Percentiles rank a stretch among this genome's conserved stretches.
These are phyloP conservation scores for Ennomos erosarius DNA, from an alignment of 2,888 invertebrate genomes.

Conservation along the genomic window DNA sequence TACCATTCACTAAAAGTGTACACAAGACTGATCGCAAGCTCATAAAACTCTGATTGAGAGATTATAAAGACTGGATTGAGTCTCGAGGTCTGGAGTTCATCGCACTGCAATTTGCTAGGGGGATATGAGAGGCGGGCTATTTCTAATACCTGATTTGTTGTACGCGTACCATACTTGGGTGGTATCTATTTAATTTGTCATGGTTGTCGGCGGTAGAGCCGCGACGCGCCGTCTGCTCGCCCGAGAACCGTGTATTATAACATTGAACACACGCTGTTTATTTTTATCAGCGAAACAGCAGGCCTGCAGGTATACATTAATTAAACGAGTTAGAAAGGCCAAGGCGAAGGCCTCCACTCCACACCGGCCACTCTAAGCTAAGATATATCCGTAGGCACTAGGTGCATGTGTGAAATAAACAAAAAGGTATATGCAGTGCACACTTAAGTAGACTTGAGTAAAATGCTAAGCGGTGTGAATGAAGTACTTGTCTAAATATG, in stretches of 20 bases:
- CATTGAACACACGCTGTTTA: constrained; percentile 63
- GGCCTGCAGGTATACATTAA: constrained; percentile 51
- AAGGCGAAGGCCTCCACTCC: constrained; percentile 67
- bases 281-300: constrained; percentile 59
- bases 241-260: constrained; percentile 32
- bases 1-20: constrained; percentile 28
- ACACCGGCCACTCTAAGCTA: constrained; percentile 35
- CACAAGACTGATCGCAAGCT: constrained; percentile 20
- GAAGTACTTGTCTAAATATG: constrained; percentile 22
- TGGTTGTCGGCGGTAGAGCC: constrained; percentile 49
- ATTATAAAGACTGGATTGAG: constrained; percentile 28
- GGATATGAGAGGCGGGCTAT: constrained; percentile 55
- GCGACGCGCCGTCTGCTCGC: constrained; percentile 70
- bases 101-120: constrained; percentile 62
- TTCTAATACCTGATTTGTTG: constrained; percentile 47
- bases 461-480: constrained; percentile 22
- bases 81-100: constrained; percentile 54
- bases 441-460: constrained; percentile 17
- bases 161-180: constrained; percentile 44
- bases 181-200: constrained; percentile 63
- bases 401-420: constrained; percentile 16
- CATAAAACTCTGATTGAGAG: constrained; percentile 31
- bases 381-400: constrained; percentile 21
- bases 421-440: constrained; percentile 1
- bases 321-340: constrained; percentile 71